Percentiles rank a stretch among this genome's conserved stretches.
These are phyloP conservation scores for Microplitis manilae DNA, from an alignment of 2,888 invertebrate species.

Conservation along the genomic window DNA sequence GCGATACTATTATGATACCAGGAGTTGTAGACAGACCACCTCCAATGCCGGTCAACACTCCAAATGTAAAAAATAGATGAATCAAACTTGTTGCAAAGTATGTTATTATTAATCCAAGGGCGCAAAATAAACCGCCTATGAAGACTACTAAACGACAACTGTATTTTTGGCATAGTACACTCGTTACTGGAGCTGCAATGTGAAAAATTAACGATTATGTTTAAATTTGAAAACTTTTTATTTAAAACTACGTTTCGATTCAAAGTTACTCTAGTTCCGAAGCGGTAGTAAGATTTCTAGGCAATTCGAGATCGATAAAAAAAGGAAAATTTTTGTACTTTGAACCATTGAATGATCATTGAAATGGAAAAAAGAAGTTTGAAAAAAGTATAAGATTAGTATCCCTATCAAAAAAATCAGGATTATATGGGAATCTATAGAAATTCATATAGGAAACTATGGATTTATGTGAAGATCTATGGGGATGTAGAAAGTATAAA, in stretches of 20 bases:
- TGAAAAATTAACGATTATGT: slow-evolving; percentile 15
- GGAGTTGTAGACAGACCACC: slow-evolving; percentile 86
- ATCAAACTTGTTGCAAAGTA: slow-evolving; percentile 81
- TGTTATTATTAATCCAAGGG: slow-evolving; percentile 79
- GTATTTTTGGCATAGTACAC: slow-evolving; percentile 79
- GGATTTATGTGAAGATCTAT: too few species aligned
- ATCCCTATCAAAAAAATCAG: too few species aligned
- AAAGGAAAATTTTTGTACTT: too few species aligned
- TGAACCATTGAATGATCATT: too few species aligned
- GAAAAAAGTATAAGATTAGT: too few species aligned
- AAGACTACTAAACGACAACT: slow-evolving; percentile 81
- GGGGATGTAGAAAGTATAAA: too few species aligned
- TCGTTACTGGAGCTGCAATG: slow-evolving; percentile 79
- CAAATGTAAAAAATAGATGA: slow-evolving; percentile 81
- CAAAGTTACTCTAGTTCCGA: too few species aligned
- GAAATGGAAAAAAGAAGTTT: too few species aligned
- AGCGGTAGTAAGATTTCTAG: too few species aligned
- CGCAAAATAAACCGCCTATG: slow-evolving; percentile 81
- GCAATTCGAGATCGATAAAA: too few species aligned
- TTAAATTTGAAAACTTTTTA: not conserved
- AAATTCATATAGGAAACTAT: too few species aligned
- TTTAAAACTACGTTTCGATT: not conserved
- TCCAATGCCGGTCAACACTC: slow-evolving; percentile 82
- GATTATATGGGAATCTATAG: too few species aligned
- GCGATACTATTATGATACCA: slow-evolving; percentile 85